Evolutionary conservation across 2,888 invertebrate genomes (phyloP), one percentile per base, ranked within the genome.

Genomic region (Creontiades dilutus): DNA sequence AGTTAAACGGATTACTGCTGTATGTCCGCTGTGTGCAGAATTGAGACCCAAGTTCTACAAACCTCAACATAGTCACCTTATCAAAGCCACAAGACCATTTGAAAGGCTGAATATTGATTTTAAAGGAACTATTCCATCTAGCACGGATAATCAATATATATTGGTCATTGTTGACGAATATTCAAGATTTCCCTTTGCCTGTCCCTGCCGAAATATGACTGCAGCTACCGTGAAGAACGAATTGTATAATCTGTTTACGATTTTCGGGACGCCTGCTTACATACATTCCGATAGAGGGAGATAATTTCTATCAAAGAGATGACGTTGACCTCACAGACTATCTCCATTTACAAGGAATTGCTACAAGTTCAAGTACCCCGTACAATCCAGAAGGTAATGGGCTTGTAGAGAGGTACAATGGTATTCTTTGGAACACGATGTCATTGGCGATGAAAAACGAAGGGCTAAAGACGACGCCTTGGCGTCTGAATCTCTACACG

Each of bases 301-400:
- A 7, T 90, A 86, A 14, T 90, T 89, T 61, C 52, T 89, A 11
- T 90, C 89, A 0, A 48, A 55, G n/a, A n/a, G 91, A 48, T 47
- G n/a, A n/a, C n/a, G n/a, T n/a, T n/a, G n/a, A n/a, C n/a, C n/a
- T n/a, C n/a, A n/a, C n/a, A n/a, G n/a, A n/a, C n/a, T 91, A 87
- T 47, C 84, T 91, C 16, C 89, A 89, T 61, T 48, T 87, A 81
- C 75, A 89, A 75, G 90, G 90, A 78, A 85, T 91, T n/a, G 92
- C 91, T 16, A 90, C 91, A 3, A 91, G 92, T 86, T 37, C 86
- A 57, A 82, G 3, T 3, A 61, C 61, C n/a, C 61, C 61, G 7
- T 61, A 61, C 19, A 61, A 61, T 19, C 61, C 61, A 1, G 61
- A 61, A 61, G 61, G 61, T 9, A n/a, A 61, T 9, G 61, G 61